Percentiles rank a stretch among this genome's conserved stretches.
phyloP scores from a whole-genome alignment of 1,140 invertebrate species.

The Ctenoplectra terminalis region DNA sequence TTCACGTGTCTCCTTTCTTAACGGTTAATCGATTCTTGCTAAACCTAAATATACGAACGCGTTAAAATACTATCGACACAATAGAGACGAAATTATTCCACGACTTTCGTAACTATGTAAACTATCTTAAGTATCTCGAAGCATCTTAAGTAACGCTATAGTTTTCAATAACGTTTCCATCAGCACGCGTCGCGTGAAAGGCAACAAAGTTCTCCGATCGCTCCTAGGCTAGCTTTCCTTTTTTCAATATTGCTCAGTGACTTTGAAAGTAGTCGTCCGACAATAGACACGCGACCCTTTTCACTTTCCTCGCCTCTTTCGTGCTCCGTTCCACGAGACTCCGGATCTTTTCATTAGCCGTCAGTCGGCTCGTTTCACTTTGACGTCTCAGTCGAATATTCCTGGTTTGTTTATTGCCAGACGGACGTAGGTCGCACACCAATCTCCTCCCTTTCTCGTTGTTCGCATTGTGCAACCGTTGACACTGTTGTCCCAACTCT shows the following conservation, averaged over 20 bases:
- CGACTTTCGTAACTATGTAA: too few relatives aligned
- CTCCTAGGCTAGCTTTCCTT: conserved; percentile 28
- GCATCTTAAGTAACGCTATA: too few relatives aligned
- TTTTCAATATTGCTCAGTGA: conserved; percentile 6
- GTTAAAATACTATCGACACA: too few relatives aligned
- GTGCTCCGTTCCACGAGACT: neutral
- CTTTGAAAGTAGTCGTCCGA: conserved; percentile 12
- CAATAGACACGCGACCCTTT: conserved; percentile 51
- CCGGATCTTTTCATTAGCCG: neutral
- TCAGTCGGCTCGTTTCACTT: neutral
- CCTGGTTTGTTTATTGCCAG: conserved; percentile 34
- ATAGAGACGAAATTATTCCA: too few relatives aligned
- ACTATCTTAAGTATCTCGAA: too few relatives aligned
- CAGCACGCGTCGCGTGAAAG: neutral
- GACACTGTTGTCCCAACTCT: conserved; percentile 71
- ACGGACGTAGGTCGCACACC: neutral
- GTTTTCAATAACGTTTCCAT: neutral
- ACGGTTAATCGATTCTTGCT: neutral
- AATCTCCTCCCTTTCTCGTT: conserved; percentile 4
- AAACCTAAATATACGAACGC: neutral
- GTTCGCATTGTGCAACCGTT: conserved; percentile 55
- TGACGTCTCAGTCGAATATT: conserved; percentile 5
- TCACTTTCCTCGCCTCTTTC: neutral
- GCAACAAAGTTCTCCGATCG: neutral
- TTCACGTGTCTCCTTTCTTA: too few relatives aligned